Percentiles rank a stretch among this genome's conserved stretches.
Evolutionary conservation across 2,888 invertebrate genomes (phyloP).

Genomic region (Phorcus lineatus): DNA sequence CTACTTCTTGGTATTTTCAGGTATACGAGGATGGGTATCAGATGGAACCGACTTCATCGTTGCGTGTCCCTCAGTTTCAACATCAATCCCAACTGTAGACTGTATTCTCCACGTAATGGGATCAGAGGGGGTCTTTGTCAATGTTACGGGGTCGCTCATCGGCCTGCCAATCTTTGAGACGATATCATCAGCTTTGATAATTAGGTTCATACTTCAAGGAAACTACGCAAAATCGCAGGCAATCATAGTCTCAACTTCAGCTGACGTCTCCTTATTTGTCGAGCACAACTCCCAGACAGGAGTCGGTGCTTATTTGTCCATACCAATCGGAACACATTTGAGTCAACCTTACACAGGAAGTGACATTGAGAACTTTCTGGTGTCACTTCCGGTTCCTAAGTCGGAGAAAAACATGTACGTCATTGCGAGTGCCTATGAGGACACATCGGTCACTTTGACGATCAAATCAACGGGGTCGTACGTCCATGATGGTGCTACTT

Average conservation of each 20-base stretch:
- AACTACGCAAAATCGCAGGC: not conserved
- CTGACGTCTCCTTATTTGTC: not conserved
- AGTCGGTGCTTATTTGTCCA: not conserved
- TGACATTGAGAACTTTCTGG: not conserved
- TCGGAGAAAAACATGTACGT: not conserved
- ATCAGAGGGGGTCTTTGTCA: not conserved
- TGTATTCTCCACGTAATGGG: not conserved
- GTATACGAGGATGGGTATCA: not conserved
- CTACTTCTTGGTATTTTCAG: not conserved
- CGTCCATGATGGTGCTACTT: not conserved
- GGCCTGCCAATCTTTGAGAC: not conserved
- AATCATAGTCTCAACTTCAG: not conserved
- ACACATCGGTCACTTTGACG: not conserved
- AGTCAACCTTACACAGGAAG: not conserved
- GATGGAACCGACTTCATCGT: not conserved
- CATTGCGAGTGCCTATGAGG: not conserved
- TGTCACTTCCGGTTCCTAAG: not conserved
- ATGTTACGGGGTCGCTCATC: not conserved
- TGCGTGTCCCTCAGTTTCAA: not conserved
- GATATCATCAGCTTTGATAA: not conserved
- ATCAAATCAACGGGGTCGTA: not conserved
- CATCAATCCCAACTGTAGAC: not conserved
- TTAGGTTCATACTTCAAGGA: not conserved
- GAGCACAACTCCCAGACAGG: not conserved
- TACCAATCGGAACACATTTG: not conserved